Evolutionary conservation across 2,113 vertebrate genomes (phyloP).

Genomic region (Cephalopterus ornatus): DNA sequence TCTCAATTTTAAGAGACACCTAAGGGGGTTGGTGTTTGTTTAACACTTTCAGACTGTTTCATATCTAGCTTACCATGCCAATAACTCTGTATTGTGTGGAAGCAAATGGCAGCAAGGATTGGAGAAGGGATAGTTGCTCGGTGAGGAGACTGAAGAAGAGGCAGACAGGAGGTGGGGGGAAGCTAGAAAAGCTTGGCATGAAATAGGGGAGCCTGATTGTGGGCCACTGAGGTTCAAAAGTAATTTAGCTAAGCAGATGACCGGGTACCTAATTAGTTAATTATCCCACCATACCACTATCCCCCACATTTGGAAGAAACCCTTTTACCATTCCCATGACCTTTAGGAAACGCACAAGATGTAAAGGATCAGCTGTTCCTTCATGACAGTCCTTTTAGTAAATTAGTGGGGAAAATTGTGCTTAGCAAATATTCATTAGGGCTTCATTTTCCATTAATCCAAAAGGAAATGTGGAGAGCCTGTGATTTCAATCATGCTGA

Average conservation of each 20-base stretch:
- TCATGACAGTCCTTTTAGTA: conserved; percentile 64
- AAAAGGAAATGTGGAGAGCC: conserved; percentile 67
- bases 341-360: conserved; percentile 42
- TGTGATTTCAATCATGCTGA: conserved; percentile 69
- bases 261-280: conserved; percentile 48
- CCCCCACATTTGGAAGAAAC: conserved; percentile 12
- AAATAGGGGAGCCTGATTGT: conserved; percentile 29
- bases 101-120: not conserved
- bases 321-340: conserved; percentile 18
- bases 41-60: conserved; percentile 54
- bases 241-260: conserved; percentile 56
- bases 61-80: not conserved
- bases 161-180: not conserved
- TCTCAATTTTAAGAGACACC: conserved; percentile 19
- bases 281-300: conserved; percentile 18
- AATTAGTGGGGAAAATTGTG: conserved; percentile 67
- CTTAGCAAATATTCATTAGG: conserved; percentile 73
- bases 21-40: conserved; percentile 28
- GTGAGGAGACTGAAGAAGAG: not conserved
- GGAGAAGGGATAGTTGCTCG: not conserved
- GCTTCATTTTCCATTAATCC: conserved; percentile 74
- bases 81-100: not conserved
- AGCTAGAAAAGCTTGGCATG: conserved; percentile 22
- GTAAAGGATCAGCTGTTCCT: conserved; percentile 60
- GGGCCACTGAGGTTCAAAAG: conserved; percentile 42